Base-by-base conservation (phyloP, 2,888 invertebrate genomes). In the Torymus aiolomorphi region DNA sequence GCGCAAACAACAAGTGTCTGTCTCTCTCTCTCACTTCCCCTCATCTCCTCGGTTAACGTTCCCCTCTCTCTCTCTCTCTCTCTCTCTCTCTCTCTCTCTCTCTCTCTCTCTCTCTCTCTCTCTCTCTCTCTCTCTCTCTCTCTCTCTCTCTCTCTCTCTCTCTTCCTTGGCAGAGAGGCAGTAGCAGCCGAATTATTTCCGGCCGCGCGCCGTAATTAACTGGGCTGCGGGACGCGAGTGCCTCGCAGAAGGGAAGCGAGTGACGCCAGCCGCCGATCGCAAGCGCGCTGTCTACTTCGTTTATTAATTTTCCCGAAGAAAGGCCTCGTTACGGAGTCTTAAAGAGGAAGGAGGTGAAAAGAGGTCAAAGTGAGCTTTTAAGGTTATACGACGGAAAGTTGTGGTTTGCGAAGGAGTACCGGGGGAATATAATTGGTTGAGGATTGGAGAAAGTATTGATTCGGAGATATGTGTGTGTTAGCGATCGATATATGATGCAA, bases 281-380 rank as follows among this genome's bases (percentile, higher is more conserved):
- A 1, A 0, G 20, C 52, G 16, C 42, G 8, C 42, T 42, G 42
- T 10, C 42, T 42, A 42, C 66, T 59, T 65, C 63, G 57, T 56
- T 71, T 77, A 76, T 70, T 70, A 76, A 76, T 76, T 76, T 57
- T n/a, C 66, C 11, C 16, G n/a, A 20, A 16, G 51, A 18, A 49
- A 49, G 42, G 42, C 42, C 31, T 31, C 4, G 31, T 31, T 31
- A 31, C 31, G 31, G 31, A 31, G 31, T 31, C 31, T 31, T 31
- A 31, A 31, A 31, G 42, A 8, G 42, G 42, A 8, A 42, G 8
- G 42, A 42, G 42, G 42, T 42, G 8, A 42, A 42, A 42, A 42
- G 42, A 42, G 42, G 42, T 42, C 42, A 42, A 8, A 8, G 8
- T 8, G 5, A 42, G 42, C 42, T 42, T 42, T 42, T 42, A 42